These are phyloP conservation scores for Vesta saturnalis DNA, from an alignment of 2,888 invertebrate species.

Conservation along the genomic window DNA sequence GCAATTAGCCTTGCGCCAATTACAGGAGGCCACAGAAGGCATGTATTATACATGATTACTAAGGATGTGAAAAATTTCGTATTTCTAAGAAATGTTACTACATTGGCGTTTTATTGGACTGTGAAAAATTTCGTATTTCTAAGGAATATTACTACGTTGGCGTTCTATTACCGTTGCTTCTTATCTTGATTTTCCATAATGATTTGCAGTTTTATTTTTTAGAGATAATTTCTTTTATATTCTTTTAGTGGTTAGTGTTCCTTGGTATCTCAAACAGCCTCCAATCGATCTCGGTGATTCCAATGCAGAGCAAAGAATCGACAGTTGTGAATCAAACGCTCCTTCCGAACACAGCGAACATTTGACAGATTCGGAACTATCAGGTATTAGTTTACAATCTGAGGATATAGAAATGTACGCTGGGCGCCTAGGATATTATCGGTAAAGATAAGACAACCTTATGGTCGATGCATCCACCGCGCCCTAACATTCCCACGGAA, in stretches of 20 bases:
- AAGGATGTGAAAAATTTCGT: not conserved
- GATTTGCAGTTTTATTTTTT: not conserved
- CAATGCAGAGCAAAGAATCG: not conserved
- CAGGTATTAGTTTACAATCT: not conserved
- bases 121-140: too few relatives aligned
- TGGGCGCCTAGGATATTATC: not conserved
- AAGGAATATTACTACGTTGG: too few relatives aligned
- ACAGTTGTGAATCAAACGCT: conserved; percentile 3
- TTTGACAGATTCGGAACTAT: conserved; percentile 1
- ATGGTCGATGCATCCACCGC: not conserved
- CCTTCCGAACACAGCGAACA: not conserved
- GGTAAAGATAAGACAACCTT: not conserved
- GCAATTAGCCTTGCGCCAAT: not conserved
- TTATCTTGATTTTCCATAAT: not conserved
- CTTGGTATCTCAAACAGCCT: not conserved
- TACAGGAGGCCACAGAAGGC: not conserved
- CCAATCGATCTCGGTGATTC: not conserved
- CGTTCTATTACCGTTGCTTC: too few relatives aligned
- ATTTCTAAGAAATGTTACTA: too few relatives aligned
- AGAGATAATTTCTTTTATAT: not conserved
- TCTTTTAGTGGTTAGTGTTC: not conserved
- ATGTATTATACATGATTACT: not conserved
- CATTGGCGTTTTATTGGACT: too few relatives aligned
- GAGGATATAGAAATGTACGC: too few relatives aligned
- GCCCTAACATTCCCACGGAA: not conserved